Evolutionary conservation across 92 coral and sea anemone species (phyloP), one percentile per base, ranked within the genome.

Genomic region (Heteractis magnifica): DNA sequence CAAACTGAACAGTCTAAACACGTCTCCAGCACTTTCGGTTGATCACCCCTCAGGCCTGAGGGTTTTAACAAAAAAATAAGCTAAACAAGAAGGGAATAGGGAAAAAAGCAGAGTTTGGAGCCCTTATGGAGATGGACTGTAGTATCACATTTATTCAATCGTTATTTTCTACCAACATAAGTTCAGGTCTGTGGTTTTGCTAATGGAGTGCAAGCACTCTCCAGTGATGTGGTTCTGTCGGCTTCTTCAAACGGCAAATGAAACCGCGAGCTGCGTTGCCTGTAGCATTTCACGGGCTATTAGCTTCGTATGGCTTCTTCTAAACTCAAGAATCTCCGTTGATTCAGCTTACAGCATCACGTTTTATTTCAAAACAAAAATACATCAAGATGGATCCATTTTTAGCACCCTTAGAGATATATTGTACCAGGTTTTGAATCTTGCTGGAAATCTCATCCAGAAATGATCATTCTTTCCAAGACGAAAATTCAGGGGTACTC

Each of bases 281-380:
- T 81, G 77, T 71, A 81, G 84, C 84, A 75, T 71, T 81, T 68
- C 84, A 81, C 84, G 84, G 77, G 68, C 84, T 81, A 81, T 70
- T 81, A 81, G 77, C 84, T 75, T 81, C 50, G 51, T 81, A 68
- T 51, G 65, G 83, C 76, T 80, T 80, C 83, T 71, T 21, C 16
- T 52, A 65, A 76, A 81, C 76, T 81, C 73, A 15, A 68, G 73
- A 68, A 68, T 41, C 73, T 68, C 49, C 73, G 73, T 48, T 48
- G 23, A 4, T 34, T 7, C 73, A 6, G 23, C 49, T 68, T 26
- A 11, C 0, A 10, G 49, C 48, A 68, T 68, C 73, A 68, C 73
- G 73, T 26, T 68, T 68, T 48, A 20, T 68, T 68, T 48, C 23
- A 68, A 10, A 68, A 68, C 26, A 41, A 23, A 7, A 20, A 20